Base-by-base conservation (phyloP, 2,113 vertebrate species). In the Paedocypris sp. region DNA sequence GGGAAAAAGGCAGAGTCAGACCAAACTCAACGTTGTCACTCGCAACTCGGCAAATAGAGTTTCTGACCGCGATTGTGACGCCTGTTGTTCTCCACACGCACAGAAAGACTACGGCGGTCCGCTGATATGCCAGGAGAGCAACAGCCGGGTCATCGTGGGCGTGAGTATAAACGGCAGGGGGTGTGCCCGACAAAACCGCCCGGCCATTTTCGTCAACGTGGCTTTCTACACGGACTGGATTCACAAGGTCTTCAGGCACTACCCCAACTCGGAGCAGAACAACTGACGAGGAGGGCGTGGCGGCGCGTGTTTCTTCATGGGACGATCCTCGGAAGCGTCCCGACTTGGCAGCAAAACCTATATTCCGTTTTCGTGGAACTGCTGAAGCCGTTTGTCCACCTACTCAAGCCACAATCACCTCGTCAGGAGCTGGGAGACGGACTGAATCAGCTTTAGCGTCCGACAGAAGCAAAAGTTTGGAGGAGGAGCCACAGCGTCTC, bases 41-140 rank as follows among this genome's bases (percentile, higher is more conserved):
- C n/a, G n/a, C n/a, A n/a, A n/a, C n/a, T n/a, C n/a, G n/a, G n/a
- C n/a, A n/a, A n/a, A n/a, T n/a, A n/a, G n/a, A n/a, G n/a, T n/a
- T n/a, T n/a, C n/a, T n/a, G n/a, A n/a, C n/a, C n/a, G n/a, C n/a
- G n/a, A n/a, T 32, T 75, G 56, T 19, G 35, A 15, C 18, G 25
- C 11, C 29, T 53, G 2, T 51, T n/a, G 7, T 41, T 68, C 76
- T 73, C 29, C 54, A 59, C 31, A 57, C 33, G 53, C 42, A 38
- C 76, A 99, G 94, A 72, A 90, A 63, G 95, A 99, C 82, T 99
- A 99, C 6, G 95, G 95, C 3, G 95, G 95, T 35, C 93, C 95
- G 9, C 82, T 99, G 49, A 85, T 98, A 59, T 99, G 95, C 72
- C 89, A 91, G 70, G 92, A 95, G n/a, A 89, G 91, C 31, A 89